Base-by-base conservation (phyloP, 2,797 vertebrate species). In the Lophius americanus region DNA sequence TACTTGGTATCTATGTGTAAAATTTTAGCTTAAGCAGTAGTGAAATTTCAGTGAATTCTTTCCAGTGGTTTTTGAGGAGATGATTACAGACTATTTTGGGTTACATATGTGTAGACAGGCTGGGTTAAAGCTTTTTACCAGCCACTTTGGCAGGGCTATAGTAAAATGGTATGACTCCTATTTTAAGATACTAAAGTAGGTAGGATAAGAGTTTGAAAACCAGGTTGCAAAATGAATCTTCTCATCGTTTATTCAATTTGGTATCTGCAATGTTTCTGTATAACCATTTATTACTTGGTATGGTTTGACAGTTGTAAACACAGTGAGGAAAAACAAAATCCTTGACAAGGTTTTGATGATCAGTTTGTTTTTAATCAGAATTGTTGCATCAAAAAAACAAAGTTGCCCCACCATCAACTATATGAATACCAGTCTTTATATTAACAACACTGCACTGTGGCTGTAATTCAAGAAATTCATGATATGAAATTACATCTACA, bases 341-440 rank as follows among this genome's bases (percentile, higher is more conserved):
- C 12, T 5, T 46, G 5, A 65, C 12, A 37, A 62, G 7, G 4
- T 32, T 64, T 52, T 11, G 32, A 60, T 3, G 5, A 76, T 67
- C 7, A 6, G 10, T 62, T 64, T 9, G 1, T 64, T 76, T 90
- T 83, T 79, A 82, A 77, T 87, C 2, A 10, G 69, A 54, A 23
- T 13, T 68, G 38, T 57, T 70, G 36, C 54, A 65, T 62, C 52
- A 53, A 37, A 69, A 80, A 36, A 39, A 43, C 42, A 65, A 54
- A 47, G 44, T 35, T 68, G 23, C 39, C 79, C 5, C 55, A 2
- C 41, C 36, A 55, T 61, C 44, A 76, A 62, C 65, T 44, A 74
- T 62, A 73, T 41, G 63, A 66, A 62, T 43, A 39, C 7, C 60
- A 67, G 60, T 62, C n/a, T 70, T 44, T 64, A 48, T 70, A 60